Evolutionary conservation across 2,113 vertebrate genomes (phyloP).

Genomic region (Axis porcinus): DNA sequence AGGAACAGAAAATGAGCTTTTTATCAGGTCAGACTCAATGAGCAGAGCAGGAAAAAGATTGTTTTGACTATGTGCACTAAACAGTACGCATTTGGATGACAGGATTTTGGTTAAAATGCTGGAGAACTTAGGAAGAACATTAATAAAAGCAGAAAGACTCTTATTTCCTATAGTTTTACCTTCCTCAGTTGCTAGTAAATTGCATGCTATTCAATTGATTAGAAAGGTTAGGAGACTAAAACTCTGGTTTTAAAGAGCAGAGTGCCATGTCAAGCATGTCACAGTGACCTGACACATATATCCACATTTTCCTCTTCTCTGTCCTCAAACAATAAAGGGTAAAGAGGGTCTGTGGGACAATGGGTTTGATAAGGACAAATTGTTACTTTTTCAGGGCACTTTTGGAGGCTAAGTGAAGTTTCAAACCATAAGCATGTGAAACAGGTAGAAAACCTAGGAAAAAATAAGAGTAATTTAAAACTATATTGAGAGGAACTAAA

Average conservation of each 20-base stretch:
- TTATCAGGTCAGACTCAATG: background rate
- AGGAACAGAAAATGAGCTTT: background rate
- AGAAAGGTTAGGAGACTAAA: background rate
- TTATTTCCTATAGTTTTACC: background rate
- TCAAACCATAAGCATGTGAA: background rate
- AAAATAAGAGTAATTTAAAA: background rate
- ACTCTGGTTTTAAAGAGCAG: background rate
- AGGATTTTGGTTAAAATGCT: background rate
- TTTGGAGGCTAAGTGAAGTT: background rate
- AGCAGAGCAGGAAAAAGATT: background rate
- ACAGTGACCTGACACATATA: background rate
- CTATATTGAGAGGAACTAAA: background rate
- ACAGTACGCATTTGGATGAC: background rate
- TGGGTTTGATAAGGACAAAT: background rate
- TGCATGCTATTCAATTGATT: conserved; percentile 31
- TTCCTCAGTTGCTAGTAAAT: background rate
- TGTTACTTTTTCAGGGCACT: background rate
- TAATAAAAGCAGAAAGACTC: background rate
- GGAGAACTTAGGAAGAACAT: background rate
- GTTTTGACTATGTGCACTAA: background rate
- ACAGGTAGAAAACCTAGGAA: background rate
- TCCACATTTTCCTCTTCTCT: background rate
- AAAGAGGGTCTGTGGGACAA: background rate
- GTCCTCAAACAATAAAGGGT: background rate
- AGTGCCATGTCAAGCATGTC: background rate